Conservation (phyloP, 2,888 invertebrate genomes). For the Horisme vitalbata region DNA sequence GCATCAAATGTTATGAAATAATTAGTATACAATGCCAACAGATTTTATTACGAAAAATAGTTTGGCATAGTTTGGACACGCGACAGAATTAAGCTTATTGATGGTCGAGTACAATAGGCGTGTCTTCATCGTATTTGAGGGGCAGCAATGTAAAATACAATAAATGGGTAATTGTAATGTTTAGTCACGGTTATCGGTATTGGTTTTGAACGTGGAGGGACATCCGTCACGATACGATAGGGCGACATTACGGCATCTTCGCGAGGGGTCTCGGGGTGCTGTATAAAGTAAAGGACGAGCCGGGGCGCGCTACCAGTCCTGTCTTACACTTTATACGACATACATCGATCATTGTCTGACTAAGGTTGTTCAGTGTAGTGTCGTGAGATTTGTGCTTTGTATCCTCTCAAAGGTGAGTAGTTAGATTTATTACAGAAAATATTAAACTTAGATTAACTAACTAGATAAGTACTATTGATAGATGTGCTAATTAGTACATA, state of each 20-base stretch:
- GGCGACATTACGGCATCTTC: slow-evolving; percentile 69
- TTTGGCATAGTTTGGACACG: slow-evolving; percentile 45
- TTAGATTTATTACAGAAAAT: too few relatives aligned
- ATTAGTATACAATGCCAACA: slow-evolving; percentile 54
- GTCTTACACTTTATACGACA: slow-evolving; percentile 49
- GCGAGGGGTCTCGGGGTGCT: slow-evolving; percentile 52
- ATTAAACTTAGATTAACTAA: too few relatives aligned
- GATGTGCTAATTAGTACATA: too few relatives aligned
- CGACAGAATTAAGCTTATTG: slow-evolving; percentile 45
- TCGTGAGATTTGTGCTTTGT: slow-evolving; percentile 58
- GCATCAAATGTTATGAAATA: slow-evolving; percentile 61
- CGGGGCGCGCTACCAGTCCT: slow-evolving; percentile 70
- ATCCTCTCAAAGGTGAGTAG: slow-evolving; percentile 59
- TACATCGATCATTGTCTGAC: slow-evolving; percentile 52
- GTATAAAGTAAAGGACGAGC: slow-evolving; percentile 61
- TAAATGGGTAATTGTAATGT: slow-evolving; percentile 34
- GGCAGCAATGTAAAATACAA: slow-evolving; percentile 37
- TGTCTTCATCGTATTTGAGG: slow-evolving; percentile 27
- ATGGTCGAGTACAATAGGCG: slow-evolving; percentile 23
- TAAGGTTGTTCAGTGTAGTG: slow-evolving; percentile 58
- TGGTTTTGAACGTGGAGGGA: slow-evolving; percentile 48
- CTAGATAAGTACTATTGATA: too few relatives aligned
- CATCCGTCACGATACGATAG: slow-evolving; percentile 60
- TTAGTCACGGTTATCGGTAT: slow-evolving; percentile 53
- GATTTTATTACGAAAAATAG: slow-evolving; percentile 56